Evolutionary conservation across 2,888 invertebrate genomes (phyloP), one percentile per base, ranked within the genome.

Genomic region (Taphrorychus bicolor): DNA sequence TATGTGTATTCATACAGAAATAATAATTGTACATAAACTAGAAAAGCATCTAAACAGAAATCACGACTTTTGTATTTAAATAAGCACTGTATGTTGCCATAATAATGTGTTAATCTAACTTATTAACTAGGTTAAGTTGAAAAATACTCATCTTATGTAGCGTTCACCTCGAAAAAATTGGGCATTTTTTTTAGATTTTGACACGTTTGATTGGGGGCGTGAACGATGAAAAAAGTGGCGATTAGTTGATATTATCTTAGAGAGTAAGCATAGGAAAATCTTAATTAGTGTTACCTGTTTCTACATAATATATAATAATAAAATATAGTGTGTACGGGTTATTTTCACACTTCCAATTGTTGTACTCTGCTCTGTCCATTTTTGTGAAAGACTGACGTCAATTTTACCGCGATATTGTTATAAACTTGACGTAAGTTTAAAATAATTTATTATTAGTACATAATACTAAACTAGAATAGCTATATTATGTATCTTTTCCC

Each of bases 81-180:
- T 17, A 45, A 18, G 59, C 59, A 65, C 59, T 65, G 59, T 75
- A 77, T 75, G 74, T 78, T 77, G 77, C 76, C 77, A 77, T 77
- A 51, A 51, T 51, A 51, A 51, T 51, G 73, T 71, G 72, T 75
- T 74, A 68, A 73, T 71, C 72, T 72, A 73, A 68, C 64, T 45
- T 45, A 45, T 45, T 45, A 59, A 18, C 9, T 24, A 63, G 57
- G 56, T 63, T 63, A 64, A 59, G 19, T 42, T 64, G 58, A 51
- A 59, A n/a, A n/a, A n/a, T n/a, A n/a, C n/a, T n/a, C n/a, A n/a
- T n/a, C n/a, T n/a, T n/a, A n/a, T n/a, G n/a, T n/a, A n/a, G n/a
- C n/a, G n/a, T n/a, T n/a, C n/a, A 21, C 23, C 17, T 53, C 24
- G 32, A 32, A 32, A 59, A 65, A 57, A 65, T 65, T 59, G 66